phyloP scores from a whole-genome alignment of 92 coral and sea anemone genomes.

The Palythoa heliodiscus region DNA sequence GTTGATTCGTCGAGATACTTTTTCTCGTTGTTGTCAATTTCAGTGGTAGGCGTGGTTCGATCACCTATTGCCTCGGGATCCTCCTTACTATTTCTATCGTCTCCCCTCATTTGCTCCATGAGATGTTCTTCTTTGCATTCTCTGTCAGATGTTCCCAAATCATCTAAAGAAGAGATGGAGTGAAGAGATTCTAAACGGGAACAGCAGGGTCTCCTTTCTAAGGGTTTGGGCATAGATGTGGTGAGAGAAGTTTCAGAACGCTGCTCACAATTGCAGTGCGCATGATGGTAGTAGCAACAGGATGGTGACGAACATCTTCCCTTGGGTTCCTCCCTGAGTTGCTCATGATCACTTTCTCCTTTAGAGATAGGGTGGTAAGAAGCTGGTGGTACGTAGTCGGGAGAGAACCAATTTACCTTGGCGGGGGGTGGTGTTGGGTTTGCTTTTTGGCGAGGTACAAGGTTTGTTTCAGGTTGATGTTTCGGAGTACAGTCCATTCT shows the following conservation, averaged over 20 bases:
- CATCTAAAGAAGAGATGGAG: neutral
- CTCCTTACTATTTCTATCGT: neutral
- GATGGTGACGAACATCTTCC: slow-evolving; percentile 17
- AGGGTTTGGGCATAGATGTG: neutral
- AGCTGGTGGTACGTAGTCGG: slow-evolving; percentile 37
- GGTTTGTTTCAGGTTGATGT: slow-evolving; percentile 11
- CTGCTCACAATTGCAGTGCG: slow-evolving; percentile 30
- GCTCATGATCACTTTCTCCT: neutral
- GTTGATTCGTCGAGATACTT: neutral
- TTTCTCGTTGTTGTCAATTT: neutral
- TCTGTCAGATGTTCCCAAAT: neutral
- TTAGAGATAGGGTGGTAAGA: slow-evolving; percentile 18
- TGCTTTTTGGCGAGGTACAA: neutral
- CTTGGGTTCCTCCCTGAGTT: neutral
- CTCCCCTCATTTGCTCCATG: neutral
- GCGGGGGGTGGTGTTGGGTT: neutral
- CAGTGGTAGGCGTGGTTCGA: neutral
- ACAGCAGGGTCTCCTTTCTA: neutral
- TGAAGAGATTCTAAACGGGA: neutral
- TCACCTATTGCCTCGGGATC: neutral
- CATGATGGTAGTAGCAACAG: slow-evolving; percentile 30
- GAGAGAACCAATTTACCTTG: slow-evolving; percentile 15
- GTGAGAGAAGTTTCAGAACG: neutral
- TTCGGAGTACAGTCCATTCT: neutral
- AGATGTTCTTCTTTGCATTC: neutral